Evolutionary conservation across 2,797 vertebrate species (phyloP).

Genomic region (Anolis apletophallus): DNA sequence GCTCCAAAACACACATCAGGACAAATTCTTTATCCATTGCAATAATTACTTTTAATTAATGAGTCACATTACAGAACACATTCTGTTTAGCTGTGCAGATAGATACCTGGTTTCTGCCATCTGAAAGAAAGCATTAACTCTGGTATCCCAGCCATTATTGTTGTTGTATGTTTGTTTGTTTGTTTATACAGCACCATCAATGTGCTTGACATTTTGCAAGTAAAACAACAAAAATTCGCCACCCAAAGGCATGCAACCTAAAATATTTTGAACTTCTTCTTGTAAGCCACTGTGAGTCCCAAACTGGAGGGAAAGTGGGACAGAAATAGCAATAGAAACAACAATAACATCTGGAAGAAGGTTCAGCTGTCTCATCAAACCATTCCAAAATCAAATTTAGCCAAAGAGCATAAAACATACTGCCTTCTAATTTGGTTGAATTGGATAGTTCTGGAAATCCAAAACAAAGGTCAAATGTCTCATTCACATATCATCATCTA

Average conservation of each 20-base stretch:
- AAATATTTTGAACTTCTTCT: too few species aligned
- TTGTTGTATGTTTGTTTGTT: too few species aligned
- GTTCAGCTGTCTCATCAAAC: not conserved
- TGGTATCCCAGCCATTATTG: not conserved
- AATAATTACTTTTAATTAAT: constrained; percentile 23
- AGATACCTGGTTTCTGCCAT: not conserved
- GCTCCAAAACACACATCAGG: constrained; percentile 34
- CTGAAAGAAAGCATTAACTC: not conserved
- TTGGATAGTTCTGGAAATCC: too few species aligned
- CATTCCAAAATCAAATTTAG: not conserved
- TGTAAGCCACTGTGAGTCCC: too few species aligned
- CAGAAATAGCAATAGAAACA: too few species aligned
- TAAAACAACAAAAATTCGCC: too few species aligned
- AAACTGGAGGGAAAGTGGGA: too few species aligned
- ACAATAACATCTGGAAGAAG: not conserved
- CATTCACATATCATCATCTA: not conserved
- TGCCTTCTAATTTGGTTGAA: too few species aligned
- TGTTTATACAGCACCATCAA: too few species aligned
- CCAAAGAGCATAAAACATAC: not conserved
- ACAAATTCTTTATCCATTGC: constrained; percentile 2
- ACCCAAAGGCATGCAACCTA: too few species aligned
- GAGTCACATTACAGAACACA: constrained; percentile 1
- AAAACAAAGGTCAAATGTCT: not conserved
- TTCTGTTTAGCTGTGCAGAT: constrained; percentile 17
- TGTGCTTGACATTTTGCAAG: too few species aligned